phyloP scores from a whole-genome alignment of 2,888 invertebrate genomes.

The Pycnomerus fuliginosus region DNA sequence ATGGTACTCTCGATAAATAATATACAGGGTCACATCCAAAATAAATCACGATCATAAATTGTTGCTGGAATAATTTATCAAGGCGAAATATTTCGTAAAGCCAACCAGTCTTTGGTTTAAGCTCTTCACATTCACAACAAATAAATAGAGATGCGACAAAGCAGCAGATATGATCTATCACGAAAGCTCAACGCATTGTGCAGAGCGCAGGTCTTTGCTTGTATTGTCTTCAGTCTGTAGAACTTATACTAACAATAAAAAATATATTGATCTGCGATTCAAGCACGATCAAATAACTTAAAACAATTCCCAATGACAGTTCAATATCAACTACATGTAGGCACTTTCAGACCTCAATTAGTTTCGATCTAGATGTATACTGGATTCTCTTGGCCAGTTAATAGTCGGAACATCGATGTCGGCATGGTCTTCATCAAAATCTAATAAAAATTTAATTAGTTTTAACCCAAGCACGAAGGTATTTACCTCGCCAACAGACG shows the following conservation, averaged over 20 bases:
- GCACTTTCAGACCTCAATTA: constrained; percentile 61
- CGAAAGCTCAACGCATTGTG: constrained; percentile 49
- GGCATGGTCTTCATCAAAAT: constrained; percentile 99
- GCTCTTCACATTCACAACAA: constrained; percentile 49
- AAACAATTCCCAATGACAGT: constrained; percentile 49
- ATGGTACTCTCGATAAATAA: constrained; percentile 21
- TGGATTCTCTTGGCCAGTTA: constrained; percentile 99
- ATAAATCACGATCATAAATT: constrained; percentile 20
- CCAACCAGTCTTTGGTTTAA: constrained; percentile 50
- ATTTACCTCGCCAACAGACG: constrained; percentile 96
- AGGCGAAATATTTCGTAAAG: constrained; percentile 37
- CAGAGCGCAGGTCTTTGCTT: constrained; percentile 50
- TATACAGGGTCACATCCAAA: constrained; percentile 23
- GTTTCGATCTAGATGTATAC: constrained; percentile 82
- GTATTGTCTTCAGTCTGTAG: constrained; percentile 54
- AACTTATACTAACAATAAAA: constrained; percentile 50
- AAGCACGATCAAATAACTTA: constrained; percentile 47
- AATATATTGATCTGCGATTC: constrained; percentile 53
- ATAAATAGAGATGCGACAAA: constrained; percentile 49
- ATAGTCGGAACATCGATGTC: constrained; percentile 97
- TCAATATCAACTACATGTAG: constrained; percentile 57
- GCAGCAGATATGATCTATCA: constrained; percentile 52
- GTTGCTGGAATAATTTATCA: too few relatives aligned
- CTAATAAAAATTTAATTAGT: constrained; percentile 58
- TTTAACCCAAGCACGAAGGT: not conserved